Evolutionary conservation across 2,797 vertebrate genomes (phyloP).

Genomic region (Catharus ustulatus): DNA sequence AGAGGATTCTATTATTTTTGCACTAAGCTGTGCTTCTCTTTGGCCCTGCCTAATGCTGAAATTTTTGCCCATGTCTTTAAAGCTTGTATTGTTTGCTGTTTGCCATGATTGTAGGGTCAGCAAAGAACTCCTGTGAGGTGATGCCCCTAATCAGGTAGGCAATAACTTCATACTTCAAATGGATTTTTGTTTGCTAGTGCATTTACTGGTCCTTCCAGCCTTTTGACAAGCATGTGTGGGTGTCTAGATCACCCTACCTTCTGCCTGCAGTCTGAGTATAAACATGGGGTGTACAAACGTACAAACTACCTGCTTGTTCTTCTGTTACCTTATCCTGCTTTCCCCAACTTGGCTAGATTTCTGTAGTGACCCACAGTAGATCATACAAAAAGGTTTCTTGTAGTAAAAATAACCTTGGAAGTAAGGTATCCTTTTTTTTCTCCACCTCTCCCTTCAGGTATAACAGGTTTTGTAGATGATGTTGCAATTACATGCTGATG

Average conservation of each 20-base stretch:
- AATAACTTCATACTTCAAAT: background rate
- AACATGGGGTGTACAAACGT: background rate
- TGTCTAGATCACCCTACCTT: background rate
- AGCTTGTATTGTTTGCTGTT: background rate
- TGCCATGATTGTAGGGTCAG: background rate
- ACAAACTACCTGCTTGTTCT: background rate
- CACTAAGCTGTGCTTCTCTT: background rate
- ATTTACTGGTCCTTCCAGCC: background rate
- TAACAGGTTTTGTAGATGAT: background rate
- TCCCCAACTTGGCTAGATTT: background rate
- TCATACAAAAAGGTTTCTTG: background rate
- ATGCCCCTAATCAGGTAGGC: background rate
- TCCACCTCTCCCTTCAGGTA: background rate
- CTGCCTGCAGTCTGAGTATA: background rate
- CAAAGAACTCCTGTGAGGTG: background rate
- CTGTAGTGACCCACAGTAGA: background rate
- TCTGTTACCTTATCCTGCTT: background rate
- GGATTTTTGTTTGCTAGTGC: background rate
- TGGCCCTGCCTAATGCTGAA: background rate
- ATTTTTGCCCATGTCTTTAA: background rate
- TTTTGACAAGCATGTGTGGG: background rate
- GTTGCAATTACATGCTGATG: background rate
- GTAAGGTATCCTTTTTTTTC: background rate
- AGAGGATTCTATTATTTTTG: background rate
- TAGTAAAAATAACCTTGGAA: background rate